Conservation (phyloP, 2,888 invertebrate species). For the Magallana nippona region DNA sequence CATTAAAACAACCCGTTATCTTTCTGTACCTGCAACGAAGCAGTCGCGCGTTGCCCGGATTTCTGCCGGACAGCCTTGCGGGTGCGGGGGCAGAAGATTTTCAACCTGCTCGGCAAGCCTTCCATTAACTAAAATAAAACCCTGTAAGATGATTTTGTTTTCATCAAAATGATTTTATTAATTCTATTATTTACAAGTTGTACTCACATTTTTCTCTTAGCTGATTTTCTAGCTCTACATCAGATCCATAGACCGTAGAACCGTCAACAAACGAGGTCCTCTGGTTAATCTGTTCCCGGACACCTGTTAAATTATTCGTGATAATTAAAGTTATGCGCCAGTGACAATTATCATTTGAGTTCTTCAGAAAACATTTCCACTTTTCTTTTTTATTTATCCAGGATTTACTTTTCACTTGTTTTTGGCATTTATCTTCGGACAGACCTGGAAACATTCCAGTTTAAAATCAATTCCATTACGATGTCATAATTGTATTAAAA, state of each 20-base stretch:
- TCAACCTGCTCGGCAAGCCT: neutral
- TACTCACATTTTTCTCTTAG: neutral
- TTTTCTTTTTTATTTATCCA: neutral
- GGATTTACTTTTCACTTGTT: no score
- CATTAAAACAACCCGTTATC: neutral
- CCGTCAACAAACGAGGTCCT: conserved; percentile 34
- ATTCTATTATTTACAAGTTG: neutral
- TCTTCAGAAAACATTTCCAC: neutral
- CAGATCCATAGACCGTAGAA: conserved; percentile 23
- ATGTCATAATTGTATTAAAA: no score
- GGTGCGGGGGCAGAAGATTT: neutral
- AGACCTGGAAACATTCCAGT: no score
- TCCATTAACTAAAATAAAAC: neutral
- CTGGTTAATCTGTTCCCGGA: conserved; percentile 33
- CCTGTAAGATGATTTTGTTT: neutral
- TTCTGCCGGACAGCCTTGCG: neutral
- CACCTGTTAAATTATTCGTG: neutral
- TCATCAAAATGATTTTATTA: neutral
- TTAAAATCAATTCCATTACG: neutral
- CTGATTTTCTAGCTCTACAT: neutral
- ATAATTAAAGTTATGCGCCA: no score
- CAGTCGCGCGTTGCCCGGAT: neutral
- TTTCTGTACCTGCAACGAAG: conserved; percentile 2
- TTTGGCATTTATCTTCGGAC: no score
- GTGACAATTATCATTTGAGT: neutral